phyloP scores from a whole-genome alignment of 2,888 invertebrate species.

The Falcaria lacertinaria region DNA sequence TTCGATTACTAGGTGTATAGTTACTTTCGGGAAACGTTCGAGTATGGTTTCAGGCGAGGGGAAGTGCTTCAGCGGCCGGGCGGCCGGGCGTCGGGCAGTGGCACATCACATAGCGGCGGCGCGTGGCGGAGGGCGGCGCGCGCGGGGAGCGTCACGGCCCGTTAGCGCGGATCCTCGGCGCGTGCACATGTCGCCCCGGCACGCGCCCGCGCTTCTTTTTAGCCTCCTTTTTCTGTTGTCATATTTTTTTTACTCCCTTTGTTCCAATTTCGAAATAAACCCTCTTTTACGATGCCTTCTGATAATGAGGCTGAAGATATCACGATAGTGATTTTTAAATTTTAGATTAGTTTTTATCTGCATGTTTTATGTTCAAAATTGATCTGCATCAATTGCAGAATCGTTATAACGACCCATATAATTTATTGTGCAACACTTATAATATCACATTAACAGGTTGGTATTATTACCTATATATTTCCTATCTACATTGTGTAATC shows the following conservation, averaged over 20 bases:
- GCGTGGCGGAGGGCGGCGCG: constrained; percentile 12
- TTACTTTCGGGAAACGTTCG: constrained; percentile 51
- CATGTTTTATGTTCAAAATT: too few species aligned
- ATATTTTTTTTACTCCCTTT: constrained; percentile 70
- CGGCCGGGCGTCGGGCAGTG: too few species aligned
- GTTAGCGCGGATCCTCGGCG: constrained; percentile 65
- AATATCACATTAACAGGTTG: too few species aligned
- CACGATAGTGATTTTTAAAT: constrained; percentile 8
- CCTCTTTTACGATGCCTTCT: constrained; percentile 38
- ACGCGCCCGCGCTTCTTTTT: constrained; percentile 73
- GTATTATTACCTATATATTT: too few species aligned
- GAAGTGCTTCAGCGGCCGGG: constrained; percentile 59
- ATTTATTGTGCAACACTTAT: too few species aligned
- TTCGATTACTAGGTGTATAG: constrained; percentile 64
- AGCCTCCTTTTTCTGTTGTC: constrained; percentile 56
- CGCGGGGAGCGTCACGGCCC: constrained; percentile 57
- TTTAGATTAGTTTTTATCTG: not conserved
- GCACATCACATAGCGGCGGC: constrained; percentile 7
- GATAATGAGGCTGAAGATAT: constrained; percentile 36
- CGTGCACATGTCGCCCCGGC: constrained; percentile 77
- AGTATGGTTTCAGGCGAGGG: constrained; percentile 63
- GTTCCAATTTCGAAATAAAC: constrained; percentile 58
- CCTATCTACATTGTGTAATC: too few species aligned
- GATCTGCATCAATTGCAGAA: too few species aligned
- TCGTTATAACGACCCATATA: too few species aligned